Conservation (phyloP, 2,113 vertebrate genomes). For the Barnardius zonarius region DNA sequence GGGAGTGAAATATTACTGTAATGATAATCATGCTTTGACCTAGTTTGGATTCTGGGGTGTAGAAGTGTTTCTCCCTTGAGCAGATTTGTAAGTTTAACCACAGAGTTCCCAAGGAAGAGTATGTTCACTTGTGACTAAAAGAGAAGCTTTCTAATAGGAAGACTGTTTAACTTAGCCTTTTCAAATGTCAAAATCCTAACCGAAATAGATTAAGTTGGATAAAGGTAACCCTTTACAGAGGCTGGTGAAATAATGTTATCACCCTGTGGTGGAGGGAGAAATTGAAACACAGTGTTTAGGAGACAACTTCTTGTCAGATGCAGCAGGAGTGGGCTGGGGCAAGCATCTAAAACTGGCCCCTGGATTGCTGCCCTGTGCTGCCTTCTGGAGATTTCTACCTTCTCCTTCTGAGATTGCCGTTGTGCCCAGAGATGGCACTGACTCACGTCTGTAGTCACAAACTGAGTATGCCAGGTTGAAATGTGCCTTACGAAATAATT, state of each 20-base stretch:
- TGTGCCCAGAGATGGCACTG: background rate
- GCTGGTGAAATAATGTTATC: conserved; percentile 43
- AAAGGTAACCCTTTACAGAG: conserved; percentile 44
- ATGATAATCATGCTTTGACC: background rate
- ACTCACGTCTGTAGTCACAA: background rate
- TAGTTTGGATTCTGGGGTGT: background rate
- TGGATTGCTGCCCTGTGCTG: background rate
- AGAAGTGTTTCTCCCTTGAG: background rate
- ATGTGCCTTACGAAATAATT: background rate
- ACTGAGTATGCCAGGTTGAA: background rate
- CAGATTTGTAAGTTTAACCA: background rate
- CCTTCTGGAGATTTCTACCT: background rate
- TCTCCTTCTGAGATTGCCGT: background rate
- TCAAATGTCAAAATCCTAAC: conserved; percentile 47
- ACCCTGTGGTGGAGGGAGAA: conserved; percentile 32
- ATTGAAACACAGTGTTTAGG: background rate
- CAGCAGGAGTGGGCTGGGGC: background rate
- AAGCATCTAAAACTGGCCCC: background rate
- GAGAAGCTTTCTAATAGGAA: background rate
- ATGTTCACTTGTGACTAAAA: background rate
- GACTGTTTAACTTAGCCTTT: conserved; percentile 42
- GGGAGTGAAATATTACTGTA: background rate
- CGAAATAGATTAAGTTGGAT: background rate
- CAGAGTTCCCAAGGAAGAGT: background rate
- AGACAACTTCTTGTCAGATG: background rate